A percentile compares a stretch with the other conserved stretches of the same genome.
These are phyloP conservation scores for Thamnophis elegans DNA, from an alignment of 2,797 vertebrate genomes.

Conservation along the genomic window DNA sequence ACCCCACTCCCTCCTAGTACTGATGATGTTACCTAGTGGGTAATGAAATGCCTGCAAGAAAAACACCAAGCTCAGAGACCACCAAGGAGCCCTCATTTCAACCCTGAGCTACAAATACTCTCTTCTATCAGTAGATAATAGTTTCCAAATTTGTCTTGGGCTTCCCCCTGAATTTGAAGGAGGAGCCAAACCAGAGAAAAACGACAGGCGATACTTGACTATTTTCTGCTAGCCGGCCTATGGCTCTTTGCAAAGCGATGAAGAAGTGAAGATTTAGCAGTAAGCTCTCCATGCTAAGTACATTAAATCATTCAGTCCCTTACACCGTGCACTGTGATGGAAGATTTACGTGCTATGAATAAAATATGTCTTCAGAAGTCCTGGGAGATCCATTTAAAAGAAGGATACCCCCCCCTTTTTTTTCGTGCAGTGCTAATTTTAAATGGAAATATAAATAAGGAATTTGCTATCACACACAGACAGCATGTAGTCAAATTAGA, in stretches of 20 bases:
- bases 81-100: no score
- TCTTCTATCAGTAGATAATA: no score
- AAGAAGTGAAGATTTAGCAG: neutral
- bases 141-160: neutral
- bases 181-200: neutral
- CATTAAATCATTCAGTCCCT: slow-evolving; percentile 14
- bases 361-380: slow-evolving; percentile 7
- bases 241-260: neutral
- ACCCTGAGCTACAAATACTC: no score
- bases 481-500: neutral
- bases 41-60: no score
- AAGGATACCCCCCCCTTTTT: neutral
- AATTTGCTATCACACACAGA: neutral
- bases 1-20: no score
- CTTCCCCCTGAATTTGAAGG: neutral
- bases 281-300: neutral
- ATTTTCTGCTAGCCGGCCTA: no score
- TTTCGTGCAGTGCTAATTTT: neutral
- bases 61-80: no score
- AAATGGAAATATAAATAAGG: neutral
- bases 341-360: neutral
- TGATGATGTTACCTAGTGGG: no score
- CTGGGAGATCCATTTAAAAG: slow-evolving; percentile 4
- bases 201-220: neutral
- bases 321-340: neutral